phyloP scores from a whole-genome alignment of 2,797 vertebrate genomes.

The Enteromius fasciolatus region DNA sequence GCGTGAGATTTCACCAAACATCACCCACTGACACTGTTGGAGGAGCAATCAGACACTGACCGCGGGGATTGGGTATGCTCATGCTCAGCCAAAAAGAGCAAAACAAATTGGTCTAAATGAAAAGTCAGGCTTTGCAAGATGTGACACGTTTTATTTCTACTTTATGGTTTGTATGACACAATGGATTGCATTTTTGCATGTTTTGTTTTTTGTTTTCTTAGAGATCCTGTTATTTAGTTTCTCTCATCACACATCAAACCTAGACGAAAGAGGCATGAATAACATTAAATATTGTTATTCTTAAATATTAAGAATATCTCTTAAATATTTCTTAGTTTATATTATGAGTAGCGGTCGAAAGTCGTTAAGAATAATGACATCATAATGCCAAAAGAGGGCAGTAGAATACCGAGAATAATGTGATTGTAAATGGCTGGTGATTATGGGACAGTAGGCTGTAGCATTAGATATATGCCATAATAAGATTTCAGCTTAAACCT shows the following conservation, averaged over 20 bases:
- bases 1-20: constrained; percentile 42
- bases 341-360: not conserved
- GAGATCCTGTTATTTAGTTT: not conserved
- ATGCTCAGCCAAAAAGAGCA: not conserved
- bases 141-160: not conserved
- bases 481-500: not conserved
- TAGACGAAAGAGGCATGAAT: not conserved
- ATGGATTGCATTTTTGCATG: not conserved
- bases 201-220: not conserved
- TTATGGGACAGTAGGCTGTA: not conserved
- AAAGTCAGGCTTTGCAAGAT: not conserved
- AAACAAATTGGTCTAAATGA: not conserved
- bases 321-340: not conserved
- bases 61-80: not conserved
- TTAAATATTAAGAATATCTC: too few relatives aligned
- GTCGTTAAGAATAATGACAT: not conserved
- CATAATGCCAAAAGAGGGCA: constrained; percentile 26
- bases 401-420: not conserved
- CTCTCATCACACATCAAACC: not conserved
- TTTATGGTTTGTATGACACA: not conserved
- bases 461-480: not conserved
- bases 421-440: not conserved
- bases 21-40: constrained; percentile 38
- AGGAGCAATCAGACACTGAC: constrained; percentile 9
- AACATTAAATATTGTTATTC: too few relatives aligned